Base-by-base conservation (phyloP, 2,797 vertebrate species). In the Cyclopterus lumpus region DNA sequence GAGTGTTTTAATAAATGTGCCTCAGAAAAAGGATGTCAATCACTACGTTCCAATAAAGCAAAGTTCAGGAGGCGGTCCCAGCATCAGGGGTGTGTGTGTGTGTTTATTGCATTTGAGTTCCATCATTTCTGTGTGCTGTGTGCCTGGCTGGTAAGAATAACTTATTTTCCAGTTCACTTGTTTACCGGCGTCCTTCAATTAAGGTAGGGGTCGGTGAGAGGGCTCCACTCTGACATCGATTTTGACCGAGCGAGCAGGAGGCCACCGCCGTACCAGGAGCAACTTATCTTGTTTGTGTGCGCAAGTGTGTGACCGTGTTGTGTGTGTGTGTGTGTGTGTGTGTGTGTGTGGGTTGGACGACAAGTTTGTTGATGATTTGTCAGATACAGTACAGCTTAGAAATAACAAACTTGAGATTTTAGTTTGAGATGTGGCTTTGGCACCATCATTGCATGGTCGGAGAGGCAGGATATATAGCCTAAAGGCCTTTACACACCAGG, bases 121-220 rank as follows among this genome's bases (percentile, higher is more conserved):
- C 6, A 74, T 83, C n/a, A 87, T 78, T 42, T 80, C 30, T 32
- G 48, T 67, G 82, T 34, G 82, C 73, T 61, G 68, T 66, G 82
- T 38, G 82, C 76, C 71, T 63, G 70, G 67, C 73, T 80, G 75
- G 80, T 82, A 81, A 82, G 82, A 87, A 81, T 82, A 91, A 91
- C 82, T 89, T 80, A 94, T 93, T 93, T 93, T 93, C 87, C 46
- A 87, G 70, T 91, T 82, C 83, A 73, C 85, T 91, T 86, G 89
- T 80, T 92, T 82, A 83, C 83, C 36, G 69, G 80, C 71, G 89
- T 88, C 83, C 90, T 92, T 92, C 89, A 94, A 91, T 93, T 93
- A 93, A 87, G 75, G 69, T 53, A 57, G 76, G 67, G 88, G 90
- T 90, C 75, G 64, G 62, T 75, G 81, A 88, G 81, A 86, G 84